A percentile compares a stretch with the other conserved stretches of the same genome.
Conservation (phyloP, 2,113 vertebrate species). For the Aspiorhynchus laticeps region DNA sequence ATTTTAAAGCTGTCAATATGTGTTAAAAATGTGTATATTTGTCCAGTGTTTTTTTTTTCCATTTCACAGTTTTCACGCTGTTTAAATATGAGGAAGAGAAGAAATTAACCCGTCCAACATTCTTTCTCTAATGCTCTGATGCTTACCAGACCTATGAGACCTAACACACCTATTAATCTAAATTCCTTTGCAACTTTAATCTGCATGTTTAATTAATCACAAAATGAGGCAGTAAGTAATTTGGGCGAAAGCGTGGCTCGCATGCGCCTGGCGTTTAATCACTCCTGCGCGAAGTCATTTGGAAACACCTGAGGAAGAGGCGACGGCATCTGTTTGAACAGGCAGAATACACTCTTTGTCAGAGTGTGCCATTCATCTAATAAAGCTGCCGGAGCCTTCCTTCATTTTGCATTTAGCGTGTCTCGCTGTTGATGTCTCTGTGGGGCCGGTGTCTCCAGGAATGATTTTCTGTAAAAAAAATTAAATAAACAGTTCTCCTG, state of each 20-base stretch:
- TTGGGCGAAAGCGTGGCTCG: conserved; percentile 89
- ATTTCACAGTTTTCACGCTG: conserved; percentile 77
- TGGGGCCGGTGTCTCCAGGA: conserved; percentile 54
- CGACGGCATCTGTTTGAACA: conserved; percentile 81
- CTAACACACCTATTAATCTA: conserved; percentile 88
- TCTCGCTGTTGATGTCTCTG: conserved; percentile 48
- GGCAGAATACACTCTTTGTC: conserved; percentile 88
- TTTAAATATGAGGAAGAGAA: conserved; percentile 85
- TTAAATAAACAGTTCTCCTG: conserved; percentile 69
- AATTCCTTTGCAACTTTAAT: conserved; percentile 95
- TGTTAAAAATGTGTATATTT: conserved; percentile 82
- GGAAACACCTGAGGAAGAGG: conserved; percentile 93
- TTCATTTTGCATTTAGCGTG: conserved; percentile 55
- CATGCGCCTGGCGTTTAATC: conserved; percentile 90
- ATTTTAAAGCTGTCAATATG: conserved; percentile 87
- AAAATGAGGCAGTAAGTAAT: conserved; percentile 94
- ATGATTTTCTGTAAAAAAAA: conserved; percentile 58
- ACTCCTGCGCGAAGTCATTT: conserved; percentile 89
- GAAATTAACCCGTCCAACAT: conserved; percentile 75
- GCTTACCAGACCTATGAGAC: conserved; percentile 74
- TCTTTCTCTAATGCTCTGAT: conserved; percentile 86
- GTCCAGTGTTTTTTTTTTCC: not conserved
- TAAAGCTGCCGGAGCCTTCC: conserved; percentile 75
- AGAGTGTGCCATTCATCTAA: conserved; percentile 87
- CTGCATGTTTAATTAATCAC: conserved; percentile 96